A percentile compares a stretch with the other conserved stretches of the same genome.
Evolutionary conservation across 2,113 vertebrate genomes (phyloP).

Genomic region (Pavo muticus): DNA sequence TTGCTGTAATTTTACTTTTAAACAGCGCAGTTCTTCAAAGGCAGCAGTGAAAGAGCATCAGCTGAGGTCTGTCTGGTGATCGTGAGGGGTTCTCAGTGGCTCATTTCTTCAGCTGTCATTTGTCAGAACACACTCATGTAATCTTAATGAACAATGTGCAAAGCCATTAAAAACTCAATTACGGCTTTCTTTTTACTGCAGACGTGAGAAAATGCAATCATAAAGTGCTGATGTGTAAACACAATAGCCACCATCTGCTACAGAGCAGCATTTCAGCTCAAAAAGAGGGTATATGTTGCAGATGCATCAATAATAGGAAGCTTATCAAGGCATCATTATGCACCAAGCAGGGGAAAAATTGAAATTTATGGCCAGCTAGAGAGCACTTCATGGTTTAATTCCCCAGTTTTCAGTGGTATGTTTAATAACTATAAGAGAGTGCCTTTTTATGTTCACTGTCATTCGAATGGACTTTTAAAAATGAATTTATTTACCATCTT

Average conservation of each 20-base stretch:
- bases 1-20: constrained; percentile 32
- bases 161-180: constrained; percentile 92
- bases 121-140: constrained; percentile 71
- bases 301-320: constrained; percentile 78
- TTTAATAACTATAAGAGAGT: constrained; percentile 74
- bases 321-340: constrained; percentile 80
- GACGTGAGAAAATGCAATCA: constrained; percentile 80
- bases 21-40: constrained; percentile 7
- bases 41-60: background rate
- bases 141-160: constrained; percentile 85
- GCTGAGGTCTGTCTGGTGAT: constrained; percentile 47
- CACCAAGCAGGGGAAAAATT: constrained; percentile 68
- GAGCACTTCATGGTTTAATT: constrained; percentile 80
- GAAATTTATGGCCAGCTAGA: constrained; percentile 80
- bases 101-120: constrained; percentile 74
- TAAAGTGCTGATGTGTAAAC: constrained; percentile 88
- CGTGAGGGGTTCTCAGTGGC: background rate
- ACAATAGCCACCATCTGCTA: constrained; percentile 84
- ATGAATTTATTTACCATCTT: constrained; percentile 68
- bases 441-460: constrained; percentile 62
- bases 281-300: constrained; percentile 71
- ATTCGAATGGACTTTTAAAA: constrained; percentile 47
- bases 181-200: constrained; percentile 80
- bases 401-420: constrained; percentile 67
- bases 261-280: constrained; percentile 63